Evolutionary conservation across 1,140 invertebrate species (phyloP), one percentile per base, ranked within the genome.

Genomic region (Heliconius hermathena): DNA sequence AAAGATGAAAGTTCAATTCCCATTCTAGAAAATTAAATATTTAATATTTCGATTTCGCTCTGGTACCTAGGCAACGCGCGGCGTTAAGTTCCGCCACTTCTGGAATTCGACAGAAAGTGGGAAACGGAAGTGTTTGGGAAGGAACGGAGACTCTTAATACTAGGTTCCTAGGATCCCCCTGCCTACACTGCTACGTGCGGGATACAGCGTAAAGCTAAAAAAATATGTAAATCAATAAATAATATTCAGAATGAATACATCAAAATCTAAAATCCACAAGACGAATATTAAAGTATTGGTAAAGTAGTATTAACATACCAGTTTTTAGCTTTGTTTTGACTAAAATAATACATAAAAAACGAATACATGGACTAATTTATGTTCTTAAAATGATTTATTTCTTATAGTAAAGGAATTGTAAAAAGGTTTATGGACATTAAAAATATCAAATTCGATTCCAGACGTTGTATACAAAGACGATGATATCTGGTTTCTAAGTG

Each of bases 401-500:
- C 9, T 29, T 18, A 29, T 29, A 26, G 22, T 66, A 66, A 66
- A 66, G 1, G 60, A 29, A 26, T 29, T 13, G 60, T 66, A 16
- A 66, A 26, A 66, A 26, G 1, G 2, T 66, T 66, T 66, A 66
- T 26, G 9, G 60, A 66, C 60, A 29, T 66, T 29, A 66, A 16
- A 66, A 66, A 66, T 66, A 29, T 66, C 60, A 66, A 66, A 66
- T 66, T 29, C 26, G 26, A 66, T 26, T 66, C 60, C 60, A 91
- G 88, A 83, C 84, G 78, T 75, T 80, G 79, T 80, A 73, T 82
- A 91, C 85, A 90, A 90, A 93, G 90, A 93, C 84, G 87, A 77
- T 84, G 84, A 85, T 92, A 93, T 94, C 93, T 90, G 87, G 90
- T 94, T 94, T 90, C 93, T 87, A 90, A 91, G 89, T 90, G 88